Evolutionary conservation across 1,140 invertebrate species (phyloP).

Genomic region (Cotesia typhae): DNA sequence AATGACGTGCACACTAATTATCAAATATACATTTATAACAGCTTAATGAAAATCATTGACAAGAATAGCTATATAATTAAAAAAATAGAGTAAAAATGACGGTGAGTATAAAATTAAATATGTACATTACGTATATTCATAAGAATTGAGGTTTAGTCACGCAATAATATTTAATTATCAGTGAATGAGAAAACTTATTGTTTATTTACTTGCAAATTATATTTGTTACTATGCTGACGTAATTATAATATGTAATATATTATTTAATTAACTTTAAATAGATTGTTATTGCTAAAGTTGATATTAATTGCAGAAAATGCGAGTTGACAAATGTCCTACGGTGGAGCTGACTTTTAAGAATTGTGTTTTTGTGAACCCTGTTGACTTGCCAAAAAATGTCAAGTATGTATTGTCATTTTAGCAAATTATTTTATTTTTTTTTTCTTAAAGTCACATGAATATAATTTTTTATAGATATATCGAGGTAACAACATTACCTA

Average conservation of each 20-base stretch:
- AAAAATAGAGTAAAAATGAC: too few species aligned
- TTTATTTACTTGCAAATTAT: neutral
- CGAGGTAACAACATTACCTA: conserved; percentile 81
- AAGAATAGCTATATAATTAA: too few species aligned
- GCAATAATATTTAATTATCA: neutral
- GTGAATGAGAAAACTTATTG: neutral
- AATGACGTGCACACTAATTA: too few species aligned
- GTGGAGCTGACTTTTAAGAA: conserved; percentile 94
- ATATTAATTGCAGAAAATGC: conserved; percentile 74
- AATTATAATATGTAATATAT: neutral
- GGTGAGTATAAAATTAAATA: too few species aligned
- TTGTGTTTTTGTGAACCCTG: conserved; percentile 86
- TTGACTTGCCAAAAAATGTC: conserved; percentile 85
- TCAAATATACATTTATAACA: too few species aligned
- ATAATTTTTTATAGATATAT: conserved; percentile 75
- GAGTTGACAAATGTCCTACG: conserved; percentile 89
- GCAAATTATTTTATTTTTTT: too few species aligned
- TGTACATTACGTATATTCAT: too few species aligned
- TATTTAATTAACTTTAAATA: too few species aligned
- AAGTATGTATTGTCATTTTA: conserved; percentile 70
- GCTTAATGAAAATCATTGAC: too few species aligned
- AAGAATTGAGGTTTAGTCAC: neutral
- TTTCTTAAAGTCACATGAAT: neutral
- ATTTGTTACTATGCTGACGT: neutral
- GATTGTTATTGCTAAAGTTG: neutral